phyloP scores from a whole-genome alignment of 2,113 vertebrate genomes.

The Gymnobelideus leadbeateri region DNA sequence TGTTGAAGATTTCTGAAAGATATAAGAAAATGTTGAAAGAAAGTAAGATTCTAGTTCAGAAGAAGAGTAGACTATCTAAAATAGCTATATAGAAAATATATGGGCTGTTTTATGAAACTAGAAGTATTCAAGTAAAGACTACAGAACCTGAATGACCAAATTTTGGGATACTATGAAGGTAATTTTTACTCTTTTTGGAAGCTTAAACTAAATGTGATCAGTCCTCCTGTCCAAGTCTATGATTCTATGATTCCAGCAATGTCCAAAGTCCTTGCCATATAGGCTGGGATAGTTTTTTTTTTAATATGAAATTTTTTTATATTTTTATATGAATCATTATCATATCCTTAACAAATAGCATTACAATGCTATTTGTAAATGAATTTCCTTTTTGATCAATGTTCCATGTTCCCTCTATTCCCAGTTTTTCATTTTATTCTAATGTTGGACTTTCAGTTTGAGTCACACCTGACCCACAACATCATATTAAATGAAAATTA shows the following conservation, averaged over 20 bases:
- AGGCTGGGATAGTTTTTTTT: not conserved
- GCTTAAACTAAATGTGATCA: not conserved
- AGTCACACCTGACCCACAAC: no score
- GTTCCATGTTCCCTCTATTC: no score
- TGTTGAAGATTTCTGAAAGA: not conserved
- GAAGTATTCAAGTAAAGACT: not conserved
- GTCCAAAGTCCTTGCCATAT: not conserved
- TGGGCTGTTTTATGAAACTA: not conserved
- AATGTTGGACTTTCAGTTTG: no score
- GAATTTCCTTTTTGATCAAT: no score
- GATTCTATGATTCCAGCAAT: not conserved
- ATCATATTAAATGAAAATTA: no score
- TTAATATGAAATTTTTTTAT: no score
- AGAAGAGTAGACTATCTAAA: not conserved
- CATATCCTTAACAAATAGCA: not conserved
- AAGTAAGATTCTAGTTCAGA: not conserved
- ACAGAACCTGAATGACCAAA: not conserved
- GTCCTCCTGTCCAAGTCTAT: not conserved
- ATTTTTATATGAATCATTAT: not conserved
- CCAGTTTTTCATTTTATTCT: no score
- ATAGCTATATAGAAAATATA: not conserved
- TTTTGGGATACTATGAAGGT: not conserved
- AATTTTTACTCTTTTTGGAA: not conserved
- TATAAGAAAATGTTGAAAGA: not conserved
- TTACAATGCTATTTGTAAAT: not conserved